Percentiles rank a stretch among this genome's conserved stretches.
Evolutionary conservation across 1,140 invertebrate species (phyloP).

Genomic region (Drosophila setifemur): DNA sequence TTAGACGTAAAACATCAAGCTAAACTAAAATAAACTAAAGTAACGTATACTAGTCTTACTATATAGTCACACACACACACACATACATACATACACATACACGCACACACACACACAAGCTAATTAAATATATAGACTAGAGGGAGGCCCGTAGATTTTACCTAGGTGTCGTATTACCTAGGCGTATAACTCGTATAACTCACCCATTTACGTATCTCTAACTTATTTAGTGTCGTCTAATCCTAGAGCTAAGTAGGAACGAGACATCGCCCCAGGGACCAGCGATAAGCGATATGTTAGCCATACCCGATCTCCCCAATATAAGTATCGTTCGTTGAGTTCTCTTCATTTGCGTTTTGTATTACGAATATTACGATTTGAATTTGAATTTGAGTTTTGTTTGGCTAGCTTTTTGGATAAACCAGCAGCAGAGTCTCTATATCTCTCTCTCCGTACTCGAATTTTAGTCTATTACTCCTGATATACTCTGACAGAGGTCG

Average conservation of each 20-base stretch:
- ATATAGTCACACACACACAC: constrained; percentile 17
- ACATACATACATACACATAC: neutral
- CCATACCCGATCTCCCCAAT: too few relatives aligned
- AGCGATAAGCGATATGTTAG: constrained; percentile 11
- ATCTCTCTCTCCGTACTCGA: constrained; percentile 76
- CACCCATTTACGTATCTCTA: constrained; percentile 41
- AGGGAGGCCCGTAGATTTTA: constrained; percentile 25
- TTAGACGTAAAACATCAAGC: constrained; percentile 48
- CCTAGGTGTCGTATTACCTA: constrained; percentile 31
- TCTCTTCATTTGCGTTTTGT: constrained; percentile 28
- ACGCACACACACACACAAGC: constrained; percentile 5
- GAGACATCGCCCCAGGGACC: constrained; percentile 14
- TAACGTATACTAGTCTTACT: constrained; percentile 53
- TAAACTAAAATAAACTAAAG: constrained; percentile 56
- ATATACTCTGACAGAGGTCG: constrained; percentile 82
- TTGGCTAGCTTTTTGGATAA: constrained; percentile 64
- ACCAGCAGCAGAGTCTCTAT: constrained; percentile 34
- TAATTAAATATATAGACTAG: constrained; percentile 23
- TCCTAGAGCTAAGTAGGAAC: constrained; percentile 45
- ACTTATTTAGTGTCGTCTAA: constrained; percentile 42
- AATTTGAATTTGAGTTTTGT: constrained; percentile 54
- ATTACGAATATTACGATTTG: constrained; percentile 26
- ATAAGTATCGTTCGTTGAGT: constrained; percentile 43
- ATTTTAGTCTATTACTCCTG: constrained; percentile 82
- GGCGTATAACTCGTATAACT: constrained; percentile 39